phyloP scores from a whole-genome alignment of 2,797 vertebrate genomes.

The Corythornis leucogaster region DNA sequence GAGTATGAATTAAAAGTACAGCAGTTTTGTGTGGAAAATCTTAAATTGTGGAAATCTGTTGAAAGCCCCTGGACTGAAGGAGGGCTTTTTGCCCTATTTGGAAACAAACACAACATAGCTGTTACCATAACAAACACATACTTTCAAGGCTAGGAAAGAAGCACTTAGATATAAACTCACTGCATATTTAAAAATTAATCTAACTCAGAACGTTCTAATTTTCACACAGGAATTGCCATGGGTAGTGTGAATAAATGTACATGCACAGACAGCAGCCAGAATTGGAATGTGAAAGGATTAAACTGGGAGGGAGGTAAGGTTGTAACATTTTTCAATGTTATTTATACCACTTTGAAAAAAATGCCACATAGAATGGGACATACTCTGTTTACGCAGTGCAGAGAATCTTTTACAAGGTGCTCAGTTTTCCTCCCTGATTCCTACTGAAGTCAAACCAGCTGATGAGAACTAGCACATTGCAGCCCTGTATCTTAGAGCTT shows the following conservation, averaged over 20 bases:
- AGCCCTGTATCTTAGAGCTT: not conserved
- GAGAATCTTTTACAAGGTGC: not conserved
- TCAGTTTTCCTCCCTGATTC: not conserved
- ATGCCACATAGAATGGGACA: not conserved
- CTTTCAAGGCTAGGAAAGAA: conserved; percentile 41
- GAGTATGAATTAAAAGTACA: not conserved
- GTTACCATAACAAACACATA: conserved; percentile 56
- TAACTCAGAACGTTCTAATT: not conserved
- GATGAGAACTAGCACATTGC: not conserved
- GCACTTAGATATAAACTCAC: not conserved
- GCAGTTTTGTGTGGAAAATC: not conserved
- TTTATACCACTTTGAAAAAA: not conserved
- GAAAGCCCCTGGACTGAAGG: not conserved
- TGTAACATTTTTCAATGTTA: not conserved
- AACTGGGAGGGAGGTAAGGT: not conserved
- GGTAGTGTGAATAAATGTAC: not conserved
- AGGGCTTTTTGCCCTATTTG: not conserved
- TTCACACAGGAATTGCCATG: conserved; percentile 7
- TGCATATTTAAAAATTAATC: conserved; percentile 38
- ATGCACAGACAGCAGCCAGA: not conserved
- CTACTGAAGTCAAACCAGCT: not conserved
- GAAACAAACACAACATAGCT: not conserved
- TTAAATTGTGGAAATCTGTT: not conserved
- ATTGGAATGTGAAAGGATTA: not conserved
- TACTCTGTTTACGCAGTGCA: not conserved